phyloP scores from a whole-genome alignment of 2,888 invertebrate species.

The Tipula vernalis region DNA sequence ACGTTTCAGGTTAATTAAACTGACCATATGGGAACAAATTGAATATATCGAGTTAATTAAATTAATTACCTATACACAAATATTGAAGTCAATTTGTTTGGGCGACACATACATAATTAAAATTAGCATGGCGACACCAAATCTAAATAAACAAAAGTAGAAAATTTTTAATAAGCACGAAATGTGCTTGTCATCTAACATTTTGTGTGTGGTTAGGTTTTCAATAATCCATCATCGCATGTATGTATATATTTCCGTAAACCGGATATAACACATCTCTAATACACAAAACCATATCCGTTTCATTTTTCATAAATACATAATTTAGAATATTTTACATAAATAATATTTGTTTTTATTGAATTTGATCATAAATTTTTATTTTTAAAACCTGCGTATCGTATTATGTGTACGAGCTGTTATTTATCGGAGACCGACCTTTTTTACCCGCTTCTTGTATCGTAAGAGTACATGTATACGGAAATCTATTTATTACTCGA shows the following conservation, averaged over 20 bases:
- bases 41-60: neutral
- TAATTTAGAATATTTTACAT: neutral
- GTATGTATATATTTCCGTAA: neutral
- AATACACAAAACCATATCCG: neutral
- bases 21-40: neutral
- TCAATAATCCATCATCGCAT: neutral
- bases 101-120: neutral
- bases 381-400: neutral
- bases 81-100: neutral
- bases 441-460: neutral
- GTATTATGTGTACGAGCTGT: neutral
- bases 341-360: neutral
- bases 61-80: neutral
- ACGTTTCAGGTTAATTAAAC: neutral
- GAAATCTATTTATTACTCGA: neutral
- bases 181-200: neutral
- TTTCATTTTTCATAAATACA: neutral
- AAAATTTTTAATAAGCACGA: neutral
- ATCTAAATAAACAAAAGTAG: neutral
- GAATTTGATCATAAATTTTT: neutral
- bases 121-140: neutral
- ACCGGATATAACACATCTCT: constrained; percentile 1
- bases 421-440: neutral
- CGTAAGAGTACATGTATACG: neutral
- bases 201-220: neutral